A percentile compares a stretch with the other conserved stretches of the same genome.
These are phyloP conservation scores for Stichopus chloronotus DNA, from an alignment of 35 echinoderm and acorn worm genomes.

Conservation along the genomic window DNA sequence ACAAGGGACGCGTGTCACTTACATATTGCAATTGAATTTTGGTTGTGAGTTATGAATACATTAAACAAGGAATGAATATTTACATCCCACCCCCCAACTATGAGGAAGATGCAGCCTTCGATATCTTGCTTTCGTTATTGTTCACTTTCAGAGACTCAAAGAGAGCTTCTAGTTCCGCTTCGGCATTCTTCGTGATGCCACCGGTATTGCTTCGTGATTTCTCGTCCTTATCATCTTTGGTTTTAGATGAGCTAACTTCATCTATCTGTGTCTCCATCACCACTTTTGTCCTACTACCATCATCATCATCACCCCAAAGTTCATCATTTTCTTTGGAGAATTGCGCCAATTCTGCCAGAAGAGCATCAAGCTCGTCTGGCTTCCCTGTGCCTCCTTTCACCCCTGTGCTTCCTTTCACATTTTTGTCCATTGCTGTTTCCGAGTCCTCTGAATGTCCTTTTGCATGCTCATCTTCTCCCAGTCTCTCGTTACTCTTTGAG, in stretches of 20 bases:
- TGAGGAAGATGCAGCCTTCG: background rate
- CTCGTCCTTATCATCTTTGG: background rate
- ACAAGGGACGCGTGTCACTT: background rate
- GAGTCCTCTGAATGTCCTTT: background rate
- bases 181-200: background rate
- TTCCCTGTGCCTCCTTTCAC: background rate
- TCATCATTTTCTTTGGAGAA: slow-evolving; percentile 45
- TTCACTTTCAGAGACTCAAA: slow-evolving; percentile 31
- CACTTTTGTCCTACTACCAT: background rate
- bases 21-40: slow-evolving; percentile 50
- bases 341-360: slow-evolving; percentile 42
- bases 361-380: slow-evolving; percentile 29
- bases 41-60: slow-evolving; percentile 41
- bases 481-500: background rate
- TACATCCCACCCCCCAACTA: background rate
- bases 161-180: slow-evolving; percentile 40
- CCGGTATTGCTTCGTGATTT: background rate
- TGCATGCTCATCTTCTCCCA: background rate
- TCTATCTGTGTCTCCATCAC: background rate
- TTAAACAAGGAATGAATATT: slow-evolving; percentile 32
- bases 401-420: background rate
- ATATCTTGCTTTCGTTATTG: slow-evolving; percentile 30
- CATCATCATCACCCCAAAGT: background rate
- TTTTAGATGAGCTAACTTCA: background rate
- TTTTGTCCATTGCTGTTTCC: background rate